phyloP scores from a whole-genome alignment of 2,888 invertebrate genomes.

The Phyllotreta cruciferae region DNA sequence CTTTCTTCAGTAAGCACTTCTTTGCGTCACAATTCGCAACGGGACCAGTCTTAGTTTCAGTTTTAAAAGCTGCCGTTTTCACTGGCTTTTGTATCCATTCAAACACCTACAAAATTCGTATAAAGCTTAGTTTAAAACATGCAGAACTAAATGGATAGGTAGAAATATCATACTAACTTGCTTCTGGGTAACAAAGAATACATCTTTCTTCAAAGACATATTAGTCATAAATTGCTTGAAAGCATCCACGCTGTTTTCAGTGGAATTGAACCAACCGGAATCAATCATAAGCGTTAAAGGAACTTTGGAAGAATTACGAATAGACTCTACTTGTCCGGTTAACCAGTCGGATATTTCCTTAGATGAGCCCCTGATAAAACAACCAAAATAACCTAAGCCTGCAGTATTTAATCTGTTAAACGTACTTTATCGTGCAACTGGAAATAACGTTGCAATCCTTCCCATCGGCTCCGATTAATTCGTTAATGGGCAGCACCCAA shows the following conservation, averaged over 20 bases:
- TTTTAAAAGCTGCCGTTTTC: conserved; percentile 46
- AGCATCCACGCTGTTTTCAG: conserved; percentile 50
- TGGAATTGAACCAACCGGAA: conserved; percentile 60
- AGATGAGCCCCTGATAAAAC: conserved; percentile 47
- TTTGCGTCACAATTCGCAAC: conserved; percentile 41
- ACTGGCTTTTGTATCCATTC: conserved; percentile 60
- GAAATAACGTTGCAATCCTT: conserved; percentile 67
- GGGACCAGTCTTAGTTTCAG: conserved; percentile 36
- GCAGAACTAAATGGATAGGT: conserved; percentile 1
- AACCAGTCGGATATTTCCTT: conserved; percentile 58
- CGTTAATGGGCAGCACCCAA: conserved; percentile 73
- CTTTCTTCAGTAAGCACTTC: conserved; percentile 47
- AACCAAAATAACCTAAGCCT: not conserved
- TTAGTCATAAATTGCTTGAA: conserved; percentile 55
- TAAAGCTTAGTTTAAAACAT: conserved; percentile 4
- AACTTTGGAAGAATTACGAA: conserved; percentile 58
- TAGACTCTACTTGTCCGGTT: conserved; percentile 58
- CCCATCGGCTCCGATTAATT: conserved; percentile 61
- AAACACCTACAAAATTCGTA: conserved; percentile 46
- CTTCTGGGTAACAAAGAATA: conserved; percentile 58
- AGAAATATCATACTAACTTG: conserved; percentile 44
- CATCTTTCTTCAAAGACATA: conserved; percentile 51
- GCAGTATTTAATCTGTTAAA: conserved; percentile 35
- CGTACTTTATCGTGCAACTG: conserved; percentile 63
- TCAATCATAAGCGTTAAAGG: conserved; percentile 62